Evolutionary conservation across 2,113 vertebrate species (phyloP), one percentile per base, ranked within the genome.

Genomic region (Microtus ochrogaster): DNA sequence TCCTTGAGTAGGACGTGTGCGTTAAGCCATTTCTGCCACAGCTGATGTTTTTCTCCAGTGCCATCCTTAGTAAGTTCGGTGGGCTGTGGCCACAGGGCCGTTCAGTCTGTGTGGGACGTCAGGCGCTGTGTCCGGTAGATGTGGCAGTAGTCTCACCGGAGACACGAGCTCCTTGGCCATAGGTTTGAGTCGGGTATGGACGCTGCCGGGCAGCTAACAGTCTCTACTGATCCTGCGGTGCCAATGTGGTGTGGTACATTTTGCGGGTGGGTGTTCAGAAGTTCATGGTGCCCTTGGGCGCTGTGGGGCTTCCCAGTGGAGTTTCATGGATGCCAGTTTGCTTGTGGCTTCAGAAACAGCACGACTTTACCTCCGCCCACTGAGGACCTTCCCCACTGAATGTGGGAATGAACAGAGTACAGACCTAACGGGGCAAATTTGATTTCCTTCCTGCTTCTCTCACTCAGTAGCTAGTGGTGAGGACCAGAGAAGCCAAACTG

Each of bases 281-380:
- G 72, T 49, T 68, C 3, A 36, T 33, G 5, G 17, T 28, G 22
- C 39, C 44, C 6, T 1, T 22, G 47, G 44, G 26, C 21, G 17
- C 61, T 3, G 22, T 41, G 9, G n/a, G 61, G 7, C n/a, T 44
- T 33, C n/a, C 41, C 3, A 1, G 28, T 19, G 47, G 47, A 39
- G n/a, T 36, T 44, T 30, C 2, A 0, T 7, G 7, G 61, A 0
- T 10, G 0, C 58, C 44, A 72, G n/a, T 44, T 72, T 21, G 6
- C 47, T 82, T 1, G 4, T 26, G 55, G 52, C 68, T 90, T 90
- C 55, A 73, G 61, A 22, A 66, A 28, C 52, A 14, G 7, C 47
- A 55, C 6, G 88, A 16, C 89, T 41, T 19, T 61, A 2, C 21
- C 33, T 16, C 58, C 14, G 21, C 39, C 58, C 66, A 30, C 17